Evolutionary conservation across 2,113 vertebrate species (phyloP), one percentile per base, ranked within the genome.

Genomic region (Puntigrus tetrazona): DNA sequence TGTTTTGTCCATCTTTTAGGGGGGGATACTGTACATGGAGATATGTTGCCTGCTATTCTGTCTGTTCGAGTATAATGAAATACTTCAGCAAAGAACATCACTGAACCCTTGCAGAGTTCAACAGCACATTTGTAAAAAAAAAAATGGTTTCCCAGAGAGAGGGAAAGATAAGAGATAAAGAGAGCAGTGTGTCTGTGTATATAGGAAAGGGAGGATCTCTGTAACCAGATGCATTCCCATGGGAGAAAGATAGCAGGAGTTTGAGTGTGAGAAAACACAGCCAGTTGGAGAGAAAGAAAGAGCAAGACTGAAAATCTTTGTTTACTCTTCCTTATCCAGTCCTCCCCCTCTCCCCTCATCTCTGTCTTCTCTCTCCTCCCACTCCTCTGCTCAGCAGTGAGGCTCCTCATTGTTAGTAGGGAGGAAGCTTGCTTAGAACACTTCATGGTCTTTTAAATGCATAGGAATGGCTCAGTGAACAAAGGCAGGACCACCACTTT

Each of bases 321-420:
- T 94, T 94, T 94, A 92, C 89, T 90, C 88, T 89, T 82, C 65
- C 63, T 83, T 59, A 69, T 87, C 85, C 86, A 88, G 6, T 90
- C 86, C 89, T 88, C 87, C 86, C 85, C 94, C 92, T 91, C 90
- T 91, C 86, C 85, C 87, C 88, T 90, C 92, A 90, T 87, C 85
- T 87, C 86, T 87, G 83, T 89, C 22, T 72, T 84, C 72, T 73
- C 36, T 81, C 34, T 88, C 86, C 85, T 83, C 67, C 80, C 78
- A 87, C 81, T 87, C 81, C 72, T 81, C 81, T 85, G 55, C 52
- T 47, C 83, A 81, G 81, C 45, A 72, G 86, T 84, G 79, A 78
- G 76, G 65, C 94, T 86, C 85, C 88, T 93, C 75, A 84, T 88
- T 89, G 83, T 89, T 82, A 63, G 45, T 27, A 7, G 29, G 52